Base-by-base conservation (phyloP, 2,797 vertebrate species). In the Bovichtus variegatus region DNA sequence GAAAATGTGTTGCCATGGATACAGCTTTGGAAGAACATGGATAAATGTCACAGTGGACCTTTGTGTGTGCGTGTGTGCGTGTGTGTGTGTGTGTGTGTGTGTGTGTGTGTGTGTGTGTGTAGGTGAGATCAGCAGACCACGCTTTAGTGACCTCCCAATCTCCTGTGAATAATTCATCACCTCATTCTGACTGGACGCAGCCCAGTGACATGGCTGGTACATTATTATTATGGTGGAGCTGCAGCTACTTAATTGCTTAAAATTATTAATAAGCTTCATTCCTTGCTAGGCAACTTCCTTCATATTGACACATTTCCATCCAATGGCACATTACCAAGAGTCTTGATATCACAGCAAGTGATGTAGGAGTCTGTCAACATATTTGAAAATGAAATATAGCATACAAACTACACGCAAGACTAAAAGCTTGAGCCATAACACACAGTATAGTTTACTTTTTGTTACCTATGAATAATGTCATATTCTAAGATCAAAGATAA, bases 81-180 rank as follows among this genome's bases (percentile, higher is more conserved):
- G 21, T 50, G 47, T 50, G 21, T 50, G 47, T 25, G 47, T 15
- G 54, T 38, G 31, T 41, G 54, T 27, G 41, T 55, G 69, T 71
- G 67, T 73, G 59, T 43, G 70, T 76, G 49, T 63, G 34, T 54
- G 41, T 38, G 60, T 71, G 62, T 67, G 57, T 36, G 40, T 9
- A 43, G 61, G 69, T 72, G 51, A 84, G 86, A 77, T 79, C 74
- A 82, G 55, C 64, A 69, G 69, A 69, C 50, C 79, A 90, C 18
- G 80, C 84, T 92, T 93, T 89, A 89, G 63, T 87, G 88, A 89
- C 86, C 89, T 86, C 59, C 81, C 80, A 87, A 62, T 90, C 83
- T 82, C 68, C 71, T 59, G 76, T 94, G 80, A 95, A 94, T 94
- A 88, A 93, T 94, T 94, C 25, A 94, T 90, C 54, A 44, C 49